Evolutionary conservation across 1,140 invertebrate genomes (phyloP).

Genomic region (Nomia melanderi): DNA sequence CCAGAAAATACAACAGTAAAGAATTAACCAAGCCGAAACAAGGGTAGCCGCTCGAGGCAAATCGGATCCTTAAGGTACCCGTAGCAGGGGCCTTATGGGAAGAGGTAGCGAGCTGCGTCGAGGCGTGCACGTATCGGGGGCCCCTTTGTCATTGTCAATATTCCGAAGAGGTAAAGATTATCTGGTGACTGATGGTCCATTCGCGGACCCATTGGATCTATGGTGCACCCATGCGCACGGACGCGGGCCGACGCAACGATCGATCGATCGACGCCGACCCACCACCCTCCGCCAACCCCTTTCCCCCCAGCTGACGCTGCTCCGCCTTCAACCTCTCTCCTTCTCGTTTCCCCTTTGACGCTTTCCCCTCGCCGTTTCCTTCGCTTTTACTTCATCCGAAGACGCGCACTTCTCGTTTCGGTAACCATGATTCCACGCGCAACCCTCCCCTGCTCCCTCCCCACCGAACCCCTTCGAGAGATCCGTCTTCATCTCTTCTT

Average conservation of each 20-base stretch:
- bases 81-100: constrained; percentile 50
- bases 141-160: constrained; percentile 72
- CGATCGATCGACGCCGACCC: constrained; percentile 33
- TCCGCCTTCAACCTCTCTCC: constrained; percentile 19
- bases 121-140: constrained; percentile 48
- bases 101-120: constrained; percentile 53
- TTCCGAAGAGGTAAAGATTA: constrained; percentile 68
- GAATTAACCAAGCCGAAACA: constrained; percentile 58
- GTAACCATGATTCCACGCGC: constrained; percentile 19
- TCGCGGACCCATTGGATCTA: constrained; percentile 65
- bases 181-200: constrained; percentile 71
- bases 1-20: constrained; percentile 53
- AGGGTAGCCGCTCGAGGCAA: neutral
- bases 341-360: neutral
- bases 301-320: neutral
- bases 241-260: constrained; percentile 50
- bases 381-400: constrained; percentile 23
- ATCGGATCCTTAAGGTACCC: too few relatives aligned
- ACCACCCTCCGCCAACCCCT: neutral
- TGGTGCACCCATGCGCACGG: constrained; percentile 52
- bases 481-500: constrained; percentile 4
- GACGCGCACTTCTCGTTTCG: constrained; percentile 3
- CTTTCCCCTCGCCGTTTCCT: constrained; percentile 47
- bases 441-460: neutral
- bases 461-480: neutral